Percentiles rank a stretch among this genome's conserved stretches.
Evolutionary conservation across 2,888 invertebrate genomes (phyloP).

Genomic region (Leucophora obtusa): DNA sequence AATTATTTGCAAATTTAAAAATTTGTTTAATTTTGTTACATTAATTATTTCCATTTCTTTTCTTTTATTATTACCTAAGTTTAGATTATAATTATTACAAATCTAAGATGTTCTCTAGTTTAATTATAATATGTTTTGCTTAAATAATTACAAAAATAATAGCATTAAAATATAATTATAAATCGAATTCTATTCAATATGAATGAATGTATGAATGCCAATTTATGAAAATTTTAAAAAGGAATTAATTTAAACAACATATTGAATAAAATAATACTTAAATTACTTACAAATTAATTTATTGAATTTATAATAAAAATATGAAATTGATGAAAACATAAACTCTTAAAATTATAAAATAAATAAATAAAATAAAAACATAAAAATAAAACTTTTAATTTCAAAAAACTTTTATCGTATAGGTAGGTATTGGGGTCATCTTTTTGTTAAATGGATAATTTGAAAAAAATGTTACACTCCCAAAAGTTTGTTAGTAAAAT

Average conservation of each 20-base stretch:
- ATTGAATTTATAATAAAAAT: constrained; percentile 46
- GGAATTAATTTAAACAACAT: constrained; percentile 53
- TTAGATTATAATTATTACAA: constrained; percentile 55
- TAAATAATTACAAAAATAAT: constrained; percentile 52
- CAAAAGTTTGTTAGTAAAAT: too few species aligned
- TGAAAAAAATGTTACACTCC: too few species aligned
- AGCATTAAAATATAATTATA: constrained; percentile 50
- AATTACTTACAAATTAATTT: constrained; percentile 59
- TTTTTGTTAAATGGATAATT: too few species aligned
- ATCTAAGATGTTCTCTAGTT: constrained; percentile 63
- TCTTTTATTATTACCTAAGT: constrained; percentile 47
- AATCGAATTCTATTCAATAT: constrained; percentile 32
- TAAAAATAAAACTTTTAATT: constrained; percentile 16
- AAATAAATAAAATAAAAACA: neutral
- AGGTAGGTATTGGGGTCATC: too few species aligned
- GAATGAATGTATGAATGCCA: constrained; percentile 57
- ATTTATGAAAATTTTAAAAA: constrained; percentile 42
- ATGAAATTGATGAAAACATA: constrained; percentile 12
- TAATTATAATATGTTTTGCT: constrained; percentile 58
- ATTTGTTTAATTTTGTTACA: constrained; percentile 30
- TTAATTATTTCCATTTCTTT: constrained; percentile 33
- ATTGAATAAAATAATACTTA: constrained; percentile 49
- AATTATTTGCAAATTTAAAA: constrained; percentile 39
- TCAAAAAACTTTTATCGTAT: neutral
- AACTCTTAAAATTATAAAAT: constrained; percentile 24